Base-by-base conservation (phyloP, 1,140 invertebrate species). In the Streblospio benedicti region DNA sequence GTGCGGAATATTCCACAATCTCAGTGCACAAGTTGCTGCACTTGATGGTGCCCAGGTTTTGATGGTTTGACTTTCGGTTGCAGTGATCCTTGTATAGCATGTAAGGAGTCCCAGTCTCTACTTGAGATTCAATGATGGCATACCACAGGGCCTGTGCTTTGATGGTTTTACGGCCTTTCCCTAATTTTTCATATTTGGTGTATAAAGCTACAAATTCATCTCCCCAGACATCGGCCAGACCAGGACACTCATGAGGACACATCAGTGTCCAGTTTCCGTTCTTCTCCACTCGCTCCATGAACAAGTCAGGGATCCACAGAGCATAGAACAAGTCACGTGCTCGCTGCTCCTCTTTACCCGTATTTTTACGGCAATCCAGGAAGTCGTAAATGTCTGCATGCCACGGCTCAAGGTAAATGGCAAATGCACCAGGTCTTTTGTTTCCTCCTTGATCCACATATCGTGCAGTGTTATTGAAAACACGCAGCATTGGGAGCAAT, bases 381-480 rank as follows among this genome's bases (percentile, higher is more conserved):
- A 95, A 96, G 60, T 95, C 91, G 75, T 95, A 93, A 49, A 97
- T 82, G 77, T 97, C 93, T 23, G 93, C 86, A 80, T 99, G 97
- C 97, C 97, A 99, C 2, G 97, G 96, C 76, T 99, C 97, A 23
- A 99, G 71, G 72, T 99, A 99, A 60, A 99, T 87, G 16, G 96
- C 93, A 83, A 97, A 97, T n/a, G 95, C 93, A 32, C 95, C 94
- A n/a, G 95, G 93, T 64, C 94, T 80, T 78, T 98, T 98, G 70
- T 97, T 97, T 27, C 94, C 95, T 31, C 95, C 94, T 81, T 99
- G 96, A 79, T 98, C 93, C 0, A 99, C 94, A 81, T 98, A 98
- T 65, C 91, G 81, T 0, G 93, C 93, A 32, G 93, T 93, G 71
- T 94, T 93, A 73, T 99, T 99, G 70, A 87, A 99, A 0, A 98